Base-by-base conservation (phyloP, 2,888 invertebrate genomes). In the Folsomia candida region DNA sequence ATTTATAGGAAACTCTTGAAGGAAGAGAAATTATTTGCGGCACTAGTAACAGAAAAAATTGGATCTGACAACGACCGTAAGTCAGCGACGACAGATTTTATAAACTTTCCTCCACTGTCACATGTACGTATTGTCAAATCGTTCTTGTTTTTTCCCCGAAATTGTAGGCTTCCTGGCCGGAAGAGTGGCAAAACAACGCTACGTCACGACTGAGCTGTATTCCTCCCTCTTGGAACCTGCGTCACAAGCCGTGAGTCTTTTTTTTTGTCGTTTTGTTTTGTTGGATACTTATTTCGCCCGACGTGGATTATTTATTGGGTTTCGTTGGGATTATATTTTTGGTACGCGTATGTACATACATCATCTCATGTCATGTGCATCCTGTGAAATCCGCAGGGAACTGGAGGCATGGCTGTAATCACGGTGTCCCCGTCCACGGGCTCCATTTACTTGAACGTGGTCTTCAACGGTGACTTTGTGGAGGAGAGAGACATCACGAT, bases 391-490 rank as follows among this genome's bases (percentile, higher is more conserved):
- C 69, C 24, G 4, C 59, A 80, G 80, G 91, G 86, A 80, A 89
- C 86, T 79, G 93, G 92, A 80, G 94, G 93, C 1, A 93, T 93
- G 0, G 94, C 93, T 0, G 89, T 93, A 37, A 90, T 94, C 0
- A 91, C 93, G 0, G 91, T 91, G 0, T 90, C 89, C 0, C 89
- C 91, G 0, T 75, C 80, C 6, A 78, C 81, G 4, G 92, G 93
- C 0, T 91, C 91, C 47, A 87, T 94, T 71, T 91, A 93, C 82
- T 83, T 93, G 51, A 91, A 91, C 0, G 83, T 93, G 11, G 87
- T 92, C 0, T 93, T 93, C 82, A 93, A 92, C 80, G 93, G 94
- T 11, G 86, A 93, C 1, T 92, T 93, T 65, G 68, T 73, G 54
- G 79, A 80, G 68, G 80, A 80, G 62, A 67, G 79, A 60, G 78